phyloP scores from a whole-genome alignment of 2,113 vertebrate genomes.

The Callospermophilus lateralis region DNA sequence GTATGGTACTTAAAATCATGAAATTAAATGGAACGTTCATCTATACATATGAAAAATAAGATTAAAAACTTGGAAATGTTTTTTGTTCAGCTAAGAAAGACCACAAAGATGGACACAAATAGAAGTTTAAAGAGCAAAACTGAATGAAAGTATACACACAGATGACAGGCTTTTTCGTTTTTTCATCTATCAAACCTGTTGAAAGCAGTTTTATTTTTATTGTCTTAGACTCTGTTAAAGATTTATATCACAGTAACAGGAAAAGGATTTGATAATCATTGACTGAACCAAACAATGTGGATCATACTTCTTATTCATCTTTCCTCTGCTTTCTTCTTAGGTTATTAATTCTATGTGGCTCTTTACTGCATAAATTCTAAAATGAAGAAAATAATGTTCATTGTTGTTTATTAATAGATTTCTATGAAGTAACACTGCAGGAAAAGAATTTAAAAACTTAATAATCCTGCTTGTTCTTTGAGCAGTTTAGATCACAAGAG shows the following conservation, averaged over 20 bases:
- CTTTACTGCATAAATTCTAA: conserved; percentile 22
- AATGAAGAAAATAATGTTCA: conserved; percentile 4
- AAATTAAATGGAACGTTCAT: not conserved
- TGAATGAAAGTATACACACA: not conserved
- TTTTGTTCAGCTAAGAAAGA: not conserved
- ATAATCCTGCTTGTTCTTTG: conserved; percentile 10
- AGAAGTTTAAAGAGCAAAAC: conserved; percentile 22
- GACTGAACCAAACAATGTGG: not conserved
- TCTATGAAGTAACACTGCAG: not conserved
- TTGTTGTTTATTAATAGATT: conserved; percentile 46
- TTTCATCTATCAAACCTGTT: not conserved
- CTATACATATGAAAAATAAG: not conserved
- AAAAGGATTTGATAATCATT: not conserved
- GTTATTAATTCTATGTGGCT: not conserved
- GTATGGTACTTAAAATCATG: conserved; percentile 16
- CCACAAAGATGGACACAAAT: not conserved
- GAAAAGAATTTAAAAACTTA: conserved; percentile 51
- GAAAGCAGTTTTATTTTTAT: conserved; percentile 47
- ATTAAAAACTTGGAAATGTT: conserved; percentile 35
- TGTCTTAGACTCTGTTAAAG: conserved; percentile 22
- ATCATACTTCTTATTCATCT: not conserved
- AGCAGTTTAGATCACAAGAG: not conserved
- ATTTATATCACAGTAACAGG: not conserved
- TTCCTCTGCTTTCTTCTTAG: conserved; percentile 10
- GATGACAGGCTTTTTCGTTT: not conserved